Evolutionary conservation across 2,888 invertebrate genomes (phyloP).

Genomic region (Hyles lineata): DNA sequence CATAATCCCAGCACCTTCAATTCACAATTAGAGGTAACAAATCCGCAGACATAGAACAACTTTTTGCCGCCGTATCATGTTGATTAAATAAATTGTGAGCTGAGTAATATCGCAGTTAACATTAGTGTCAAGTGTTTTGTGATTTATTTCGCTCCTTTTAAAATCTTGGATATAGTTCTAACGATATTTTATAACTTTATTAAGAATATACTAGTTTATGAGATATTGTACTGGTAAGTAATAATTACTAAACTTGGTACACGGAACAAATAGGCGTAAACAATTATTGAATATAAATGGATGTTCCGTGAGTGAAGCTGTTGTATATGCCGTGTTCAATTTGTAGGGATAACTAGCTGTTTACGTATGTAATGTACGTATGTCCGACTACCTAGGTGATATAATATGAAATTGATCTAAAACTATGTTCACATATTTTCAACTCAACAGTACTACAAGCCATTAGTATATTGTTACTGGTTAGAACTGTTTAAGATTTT

Average conservation of each 20-base stretch:
- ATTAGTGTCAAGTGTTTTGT: conserved; percentile 5
- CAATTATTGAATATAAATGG: background rate
- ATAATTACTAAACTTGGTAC: background rate
- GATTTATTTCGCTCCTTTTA: conserved; percentile 12
- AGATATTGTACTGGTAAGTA: background rate
- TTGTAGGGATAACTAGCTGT: no score
- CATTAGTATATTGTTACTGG: no score
- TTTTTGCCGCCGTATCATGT: conserved; percentile 36
- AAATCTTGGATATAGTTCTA: background rate
- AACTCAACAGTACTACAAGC: no score
- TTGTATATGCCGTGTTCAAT: no score
- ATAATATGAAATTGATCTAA: no score
- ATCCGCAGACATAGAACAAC: background rate
- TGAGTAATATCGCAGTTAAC: background rate
- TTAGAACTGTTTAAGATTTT: no score
- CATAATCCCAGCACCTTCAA: background rate
- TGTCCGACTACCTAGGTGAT: no score
- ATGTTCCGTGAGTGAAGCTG: no score
- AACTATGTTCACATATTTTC: no score
- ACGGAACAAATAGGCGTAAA: background rate
- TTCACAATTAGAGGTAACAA: background rate
- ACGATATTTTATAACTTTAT: conserved; percentile 1
- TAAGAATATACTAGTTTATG: background rate
- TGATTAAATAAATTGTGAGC: conserved; percentile 25
- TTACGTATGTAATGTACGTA: no score